Evolutionary conservation across 2,113 vertebrate genomes (phyloP), one percentile per base, ranked within the genome.

Genomic region (Columba janthina): DNA sequence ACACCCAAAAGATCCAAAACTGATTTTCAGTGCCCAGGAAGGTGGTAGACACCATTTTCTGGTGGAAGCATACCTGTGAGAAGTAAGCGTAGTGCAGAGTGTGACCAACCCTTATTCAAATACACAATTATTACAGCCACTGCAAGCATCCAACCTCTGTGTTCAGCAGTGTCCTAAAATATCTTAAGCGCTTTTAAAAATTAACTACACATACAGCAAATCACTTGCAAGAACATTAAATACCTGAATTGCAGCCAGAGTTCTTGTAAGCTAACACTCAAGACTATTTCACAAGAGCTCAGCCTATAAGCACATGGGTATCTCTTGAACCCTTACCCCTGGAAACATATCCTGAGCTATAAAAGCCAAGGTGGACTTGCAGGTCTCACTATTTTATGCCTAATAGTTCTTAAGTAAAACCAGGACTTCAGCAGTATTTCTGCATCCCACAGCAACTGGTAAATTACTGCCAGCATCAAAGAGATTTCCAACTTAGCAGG

Each of bases 391-490:
- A 67, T 46, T 71, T 50, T 50, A 75, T 26, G 42, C 19, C 28
- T 48, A 83, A 40, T 44, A 71, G 58, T 69, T 82, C 61, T 62
- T 42, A 73, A n/a, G 32, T 25, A 11, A 74, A 86, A 58, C 69
- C 6, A 42, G 38, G 54, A 57, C 72, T 67, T 69, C 72, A 70
- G 56, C 42, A 82, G 31, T 89, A 83, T 73, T 86, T 89, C 48
- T 86, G 66, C 22, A 42, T 29, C 54, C 81, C 40, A 32, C 9
- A 34, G 51, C 85, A 76, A 50, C 32, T 13, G 21, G 51, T 81
- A 88, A 92, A 92, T 38, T 83, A 56, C 51, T 60, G 54, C 51
- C 88, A 83, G 75, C 67, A 19, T 62, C 88, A 56, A 92, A 95
- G 53, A 89, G 67, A 74, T 77, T 90, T 96, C 60, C 60, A 86